A percentile compares a stretch with the other conserved stretches of the same genome.
Evolutionary conservation across 30 jellyfish, hydroid and myxozoan genomes (phyloP).

Genomic region (Hydra vulgaris): DNA sequence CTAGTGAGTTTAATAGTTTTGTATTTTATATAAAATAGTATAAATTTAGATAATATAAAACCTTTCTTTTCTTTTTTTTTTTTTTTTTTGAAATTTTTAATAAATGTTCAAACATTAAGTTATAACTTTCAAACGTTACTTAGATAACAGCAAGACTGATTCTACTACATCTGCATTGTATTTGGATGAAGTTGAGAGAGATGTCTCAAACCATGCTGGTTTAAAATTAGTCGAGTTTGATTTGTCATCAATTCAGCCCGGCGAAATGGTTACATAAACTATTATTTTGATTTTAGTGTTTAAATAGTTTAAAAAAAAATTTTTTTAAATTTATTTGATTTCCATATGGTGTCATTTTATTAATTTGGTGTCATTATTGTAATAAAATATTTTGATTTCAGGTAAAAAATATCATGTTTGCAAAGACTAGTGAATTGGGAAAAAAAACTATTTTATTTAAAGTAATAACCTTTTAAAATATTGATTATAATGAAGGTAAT

Average conservation of each 20-base stretch:
- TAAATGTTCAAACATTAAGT: too few species aligned
- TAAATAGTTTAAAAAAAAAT: too few species aligned
- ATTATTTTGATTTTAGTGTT: neutral
- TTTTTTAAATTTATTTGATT: too few species aligned
- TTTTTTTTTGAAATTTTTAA: too few species aligned
- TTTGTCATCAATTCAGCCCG: constrained; percentile 29
- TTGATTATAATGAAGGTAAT: too few species aligned
- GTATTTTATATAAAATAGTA: neutral
- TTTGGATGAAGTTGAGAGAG: constrained; percentile 22
- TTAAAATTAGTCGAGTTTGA: constrained; percentile 32
- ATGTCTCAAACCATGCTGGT: constrained; percentile 11
- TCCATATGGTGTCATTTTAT: neutral
- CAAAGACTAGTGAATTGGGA: constrained; percentile 28
- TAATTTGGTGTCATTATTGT: neutral
- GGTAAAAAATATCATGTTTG: constrained; percentile 4
- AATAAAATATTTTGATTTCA: too few species aligned
- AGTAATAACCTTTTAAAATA: too few species aligned
- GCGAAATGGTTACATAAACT: constrained; percentile 26
- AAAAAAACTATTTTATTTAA: constrained; percentile 6
- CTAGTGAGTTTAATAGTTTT: neutral
- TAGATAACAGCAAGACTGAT: neutral
- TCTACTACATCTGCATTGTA: neutral
- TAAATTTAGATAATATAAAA: too few species aligned
- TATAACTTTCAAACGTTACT: too few species aligned
- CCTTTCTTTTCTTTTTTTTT: too few species aligned